Evolutionary conservation across 2,113 vertebrate species (phyloP).

Genomic region (Peromyscus maniculatus): DNA sequence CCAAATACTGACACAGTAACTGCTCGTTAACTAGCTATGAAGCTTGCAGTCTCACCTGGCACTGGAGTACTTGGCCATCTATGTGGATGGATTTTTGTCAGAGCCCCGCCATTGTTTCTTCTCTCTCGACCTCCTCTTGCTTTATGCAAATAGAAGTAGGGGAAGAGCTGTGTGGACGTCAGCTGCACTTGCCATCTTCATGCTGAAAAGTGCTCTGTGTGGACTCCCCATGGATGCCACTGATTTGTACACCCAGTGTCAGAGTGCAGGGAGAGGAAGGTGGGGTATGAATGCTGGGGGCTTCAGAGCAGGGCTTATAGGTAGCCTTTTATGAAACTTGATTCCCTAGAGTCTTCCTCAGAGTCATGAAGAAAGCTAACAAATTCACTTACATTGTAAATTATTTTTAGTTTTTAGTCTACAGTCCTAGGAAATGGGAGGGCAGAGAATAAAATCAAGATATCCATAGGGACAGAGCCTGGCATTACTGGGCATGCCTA

Average conservation of each 20-base stretch:
- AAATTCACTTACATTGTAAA: not conserved
- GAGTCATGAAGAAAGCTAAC: not conserved
- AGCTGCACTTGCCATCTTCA: not conserved
- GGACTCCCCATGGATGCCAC: not conserved
- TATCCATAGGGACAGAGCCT: not conserved
- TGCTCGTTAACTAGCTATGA: constrained; percentile 8
- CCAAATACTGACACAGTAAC: not conserved
- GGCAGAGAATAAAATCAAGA: not conserved
- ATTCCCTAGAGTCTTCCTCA: not conserved
- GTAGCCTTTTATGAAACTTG: not conserved
- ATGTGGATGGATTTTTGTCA: not conserved
- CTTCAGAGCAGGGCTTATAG: not conserved
- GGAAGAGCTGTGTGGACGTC: constrained; percentile 31
- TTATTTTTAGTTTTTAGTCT: not conserved
- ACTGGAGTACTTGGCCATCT: not conserved
- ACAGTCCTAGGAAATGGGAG: not conserved
- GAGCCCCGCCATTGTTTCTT: not conserved
- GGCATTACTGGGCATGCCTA: not conserved
- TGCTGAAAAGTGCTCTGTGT: constrained; percentile 46
- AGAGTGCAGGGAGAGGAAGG: fast-evolving
- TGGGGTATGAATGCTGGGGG: not conserved
- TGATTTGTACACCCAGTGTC: not conserved
- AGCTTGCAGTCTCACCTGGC: not conserved
- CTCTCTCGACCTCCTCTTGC: not conserved
- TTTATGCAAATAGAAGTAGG: not conserved